Conservation (phyloP, 2,113 vertebrate species). For the Tychaedon coryphoeus region DNA sequence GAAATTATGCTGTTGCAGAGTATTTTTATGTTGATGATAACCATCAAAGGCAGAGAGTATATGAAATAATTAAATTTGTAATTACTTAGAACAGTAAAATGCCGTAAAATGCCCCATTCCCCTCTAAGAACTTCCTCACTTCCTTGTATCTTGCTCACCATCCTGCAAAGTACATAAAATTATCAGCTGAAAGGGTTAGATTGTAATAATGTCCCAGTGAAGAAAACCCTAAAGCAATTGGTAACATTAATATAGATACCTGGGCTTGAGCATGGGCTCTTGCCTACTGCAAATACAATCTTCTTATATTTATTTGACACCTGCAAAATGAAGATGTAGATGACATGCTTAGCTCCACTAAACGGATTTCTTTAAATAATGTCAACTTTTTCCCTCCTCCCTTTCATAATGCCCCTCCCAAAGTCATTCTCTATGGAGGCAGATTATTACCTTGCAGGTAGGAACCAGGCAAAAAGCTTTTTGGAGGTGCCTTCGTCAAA, state of each 20-base stretch:
- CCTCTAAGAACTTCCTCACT: neutral
- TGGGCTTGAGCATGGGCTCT: neutral
- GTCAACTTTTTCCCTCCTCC: neutral
- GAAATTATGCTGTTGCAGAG: neutral
- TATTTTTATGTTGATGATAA: neutral
- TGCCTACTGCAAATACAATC: neutral
- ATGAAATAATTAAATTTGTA: neutral
- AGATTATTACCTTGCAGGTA: neutral
- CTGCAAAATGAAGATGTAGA: neutral
- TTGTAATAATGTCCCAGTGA: neutral
- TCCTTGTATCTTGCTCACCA: neutral
- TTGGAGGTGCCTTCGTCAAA: neutral
- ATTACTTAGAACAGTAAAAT: neutral
- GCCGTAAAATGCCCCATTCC: neutral
- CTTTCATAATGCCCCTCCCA: neutral
- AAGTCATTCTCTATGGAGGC: neutral
- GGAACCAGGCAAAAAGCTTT: neutral
- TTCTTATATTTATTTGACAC: neutral
- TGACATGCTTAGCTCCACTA: conserved; percentile 16
- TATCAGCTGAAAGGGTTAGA: neutral
- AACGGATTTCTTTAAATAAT: conserved; percentile 3
- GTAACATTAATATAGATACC: neutral
- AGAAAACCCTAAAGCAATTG: neutral
- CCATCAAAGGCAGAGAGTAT: neutral
- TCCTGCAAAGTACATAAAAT: neutral